A percentile compares a stretch with the other conserved stretches of the same genome.
These are phyloP conservation scores for Solenopsis fugax DNA, from an alignment of 1,140 invertebrate genomes.

Conservation along the genomic window DNA sequence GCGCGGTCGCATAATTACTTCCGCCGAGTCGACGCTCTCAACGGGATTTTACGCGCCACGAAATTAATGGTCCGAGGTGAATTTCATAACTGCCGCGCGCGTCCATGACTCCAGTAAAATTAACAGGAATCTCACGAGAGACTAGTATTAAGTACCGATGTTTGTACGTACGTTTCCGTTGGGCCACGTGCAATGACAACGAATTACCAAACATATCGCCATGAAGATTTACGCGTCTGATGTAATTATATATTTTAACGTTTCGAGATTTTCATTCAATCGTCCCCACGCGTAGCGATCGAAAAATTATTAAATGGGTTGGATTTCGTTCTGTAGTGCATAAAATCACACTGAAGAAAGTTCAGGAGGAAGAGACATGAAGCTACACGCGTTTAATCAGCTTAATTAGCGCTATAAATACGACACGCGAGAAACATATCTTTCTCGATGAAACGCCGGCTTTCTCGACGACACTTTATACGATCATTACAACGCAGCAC, in stretches of 20 bases:
- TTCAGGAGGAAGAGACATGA: neutral
- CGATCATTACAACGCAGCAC: neutral
- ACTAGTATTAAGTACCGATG: slow-evolving; percentile 4
- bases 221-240: slow-evolving; percentile 14
- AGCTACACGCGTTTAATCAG: neutral
- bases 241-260: slow-evolving; percentile 16
- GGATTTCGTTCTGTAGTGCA: neutral
- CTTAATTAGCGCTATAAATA: neutral
- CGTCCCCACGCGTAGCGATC: neutral
- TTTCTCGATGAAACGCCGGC: neutral
- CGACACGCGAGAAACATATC: neutral
- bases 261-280: neutral
- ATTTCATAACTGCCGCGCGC: slow-evolving; percentile 38
- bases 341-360: neutral
- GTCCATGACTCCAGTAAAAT: slow-evolving; percentile 39
- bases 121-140: slow-evolving; percentile 15
- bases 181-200: neutral
- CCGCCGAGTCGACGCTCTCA: slow-evolving; percentile 34
- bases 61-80: slow-evolving; percentile 53
- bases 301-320: neutral
- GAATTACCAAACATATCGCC: slow-evolving; percentile 4
- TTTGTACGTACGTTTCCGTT: slow-evolving; percentile 18
- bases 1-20: slow-evolving; percentile 56
- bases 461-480: neutral
- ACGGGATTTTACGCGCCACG: slow-evolving; percentile 35